Conservation (phyloP, 2,888 invertebrate species). For the Spilarctia lutea region DNA sequence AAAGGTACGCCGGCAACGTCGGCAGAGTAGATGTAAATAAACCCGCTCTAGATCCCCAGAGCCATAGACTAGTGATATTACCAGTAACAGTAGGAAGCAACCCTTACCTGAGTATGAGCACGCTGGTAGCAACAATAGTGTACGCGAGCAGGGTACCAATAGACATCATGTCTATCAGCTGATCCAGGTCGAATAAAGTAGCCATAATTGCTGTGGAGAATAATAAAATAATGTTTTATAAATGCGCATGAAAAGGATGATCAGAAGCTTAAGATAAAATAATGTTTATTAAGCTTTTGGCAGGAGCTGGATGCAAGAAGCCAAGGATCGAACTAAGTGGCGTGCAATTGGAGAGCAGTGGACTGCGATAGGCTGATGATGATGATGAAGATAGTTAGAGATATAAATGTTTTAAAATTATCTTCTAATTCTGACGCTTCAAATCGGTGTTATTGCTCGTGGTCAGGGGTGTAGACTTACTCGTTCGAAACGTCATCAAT, state of each 20-base stretch:
- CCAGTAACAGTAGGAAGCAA: slow-evolving; percentile 59
- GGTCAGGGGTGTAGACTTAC: too few species aligned
- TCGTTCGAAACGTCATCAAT: too few species aligned
- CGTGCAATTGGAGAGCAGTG: too few species aligned
- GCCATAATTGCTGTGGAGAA: slow-evolving; percentile 91
- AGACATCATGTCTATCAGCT: slow-evolving; percentile 98
- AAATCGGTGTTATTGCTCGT: too few species aligned
- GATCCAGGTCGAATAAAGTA: slow-evolving; percentile 94
- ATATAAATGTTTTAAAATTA: too few species aligned
- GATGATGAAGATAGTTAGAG: too few species aligned
- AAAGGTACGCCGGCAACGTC: too few species aligned
- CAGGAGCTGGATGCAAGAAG: too few species aligned
- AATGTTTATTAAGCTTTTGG: not conserved
- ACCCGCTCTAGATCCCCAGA: not conserved
- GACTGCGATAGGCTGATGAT: too few species aligned
- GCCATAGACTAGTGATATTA: not conserved
- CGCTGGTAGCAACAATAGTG: slow-evolving; percentile 96
- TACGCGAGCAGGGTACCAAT: slow-evolving; percentile 96
- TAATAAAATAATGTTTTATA: not conserved
- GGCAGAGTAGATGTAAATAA: too few species aligned
- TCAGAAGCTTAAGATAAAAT: not conserved
- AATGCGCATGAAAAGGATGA: not conserved
- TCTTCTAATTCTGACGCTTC: too few species aligned
- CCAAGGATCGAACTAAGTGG: too few species aligned
- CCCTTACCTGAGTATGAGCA: slow-evolving; percentile 92